Base-by-base conservation (phyloP, 2,797 vertebrate species). In the Leptoclinus maculatus region DNA sequence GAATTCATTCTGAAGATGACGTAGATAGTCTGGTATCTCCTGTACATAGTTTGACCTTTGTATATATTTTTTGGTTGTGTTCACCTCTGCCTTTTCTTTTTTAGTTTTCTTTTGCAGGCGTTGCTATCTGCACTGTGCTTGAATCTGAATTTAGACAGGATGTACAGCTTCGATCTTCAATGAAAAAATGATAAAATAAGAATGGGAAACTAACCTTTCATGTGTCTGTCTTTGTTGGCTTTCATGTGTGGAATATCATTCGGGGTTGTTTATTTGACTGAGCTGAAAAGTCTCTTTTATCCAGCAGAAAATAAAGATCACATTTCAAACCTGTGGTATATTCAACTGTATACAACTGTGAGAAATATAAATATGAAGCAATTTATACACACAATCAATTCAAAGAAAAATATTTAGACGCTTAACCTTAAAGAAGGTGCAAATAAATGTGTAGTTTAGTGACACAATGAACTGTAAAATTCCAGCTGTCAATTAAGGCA, bases 161-260 rank as follows among this genome's bases (percentile, higher is more conserved):
- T 96, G 92, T 91, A 91, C 94, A 93, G 95, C 94, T 94, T 87
- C 79, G 75, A 88, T 96, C 96, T 96, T 95, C 93, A 95, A 79
- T 93, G 95, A 97, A 87, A 93, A 91, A 96, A 95, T 87, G 85
- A 94, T 95, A 95, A 96, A 96, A 94, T 86, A 91, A 92, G 90
- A 94, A 92, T 92, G 86, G 80, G 72, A 79, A 84, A 70, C 68
- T 19, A 83, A 70, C 58, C 39, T 60, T 72, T n/a, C 60, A 1
- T 19, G 67, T 67, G 70, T 88, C 47, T 78, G 62, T 91, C 73
- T 91, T 91, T 90, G 90, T 83, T 87, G 60, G 76, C 19, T 11
- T 70, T 59, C 5, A 13, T 21, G 54, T 70, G 57, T 78, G 5
- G 25, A 57, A 71, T 7, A 21, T 53, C 11, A 23, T 36, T 45